phyloP scores from a whole-genome alignment of 2,888 invertebrate genomes.

The Scaptomyza reducta region DNA sequence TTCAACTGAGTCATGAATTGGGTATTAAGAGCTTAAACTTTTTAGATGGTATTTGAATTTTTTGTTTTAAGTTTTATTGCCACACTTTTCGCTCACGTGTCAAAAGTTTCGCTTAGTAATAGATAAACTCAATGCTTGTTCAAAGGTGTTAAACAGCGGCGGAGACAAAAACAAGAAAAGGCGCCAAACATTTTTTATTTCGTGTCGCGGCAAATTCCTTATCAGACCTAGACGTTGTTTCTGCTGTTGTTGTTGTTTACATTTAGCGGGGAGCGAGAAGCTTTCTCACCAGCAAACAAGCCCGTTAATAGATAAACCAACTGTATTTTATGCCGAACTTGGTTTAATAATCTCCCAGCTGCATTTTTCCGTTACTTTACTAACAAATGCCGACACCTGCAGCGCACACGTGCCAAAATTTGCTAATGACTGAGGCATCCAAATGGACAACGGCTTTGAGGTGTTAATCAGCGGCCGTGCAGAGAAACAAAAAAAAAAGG shows the following conservation, averaged over 20 bases:
- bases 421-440: conserved; percentile 42
- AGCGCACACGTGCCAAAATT: conserved; percentile 52
- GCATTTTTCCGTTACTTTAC: not conserved
- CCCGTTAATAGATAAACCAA: conserved; percentile 19
- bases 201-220: not conserved
- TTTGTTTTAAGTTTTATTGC: conserved; percentile 1
- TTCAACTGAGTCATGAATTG: not conserved
- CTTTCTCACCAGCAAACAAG: not conserved
- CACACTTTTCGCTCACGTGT: conserved; percentile 20
- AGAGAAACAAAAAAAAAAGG: conserved; percentile 33
- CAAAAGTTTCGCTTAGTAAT: conserved; percentile 38
- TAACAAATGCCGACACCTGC: conserved; percentile 3
- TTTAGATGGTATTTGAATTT: not conserved
- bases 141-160: conserved; percentile 59
- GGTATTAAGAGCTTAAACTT: not conserved
- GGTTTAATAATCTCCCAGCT: too few species aligned
- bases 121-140: conserved; percentile 28
- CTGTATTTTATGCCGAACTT: not conserved
- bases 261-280: not conserved
- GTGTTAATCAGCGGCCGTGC: conserved; percentile 66
- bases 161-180: conserved; percentile 9
- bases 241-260: not conserved
- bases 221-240: conserved; percentile 1
- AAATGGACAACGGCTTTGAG: conserved; percentile 57
- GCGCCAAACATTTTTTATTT: conserved; percentile 8